A percentile compares a stretch with the other conserved stretches of the same genome.
Conservation (phyloP, 2,888 invertebrate genomes). For the Drosophila borealis region DNA sequence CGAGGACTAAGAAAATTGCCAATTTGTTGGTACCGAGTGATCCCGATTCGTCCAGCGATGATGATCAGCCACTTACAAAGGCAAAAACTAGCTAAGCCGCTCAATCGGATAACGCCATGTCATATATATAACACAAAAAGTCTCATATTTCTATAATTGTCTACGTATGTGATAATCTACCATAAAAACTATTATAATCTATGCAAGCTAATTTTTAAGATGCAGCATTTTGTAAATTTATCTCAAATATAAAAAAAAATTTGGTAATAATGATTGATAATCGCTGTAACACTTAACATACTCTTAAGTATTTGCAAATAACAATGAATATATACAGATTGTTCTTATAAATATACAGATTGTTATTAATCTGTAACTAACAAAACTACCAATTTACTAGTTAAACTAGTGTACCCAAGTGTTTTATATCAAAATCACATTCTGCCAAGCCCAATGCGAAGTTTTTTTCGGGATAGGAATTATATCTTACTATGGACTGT, state of each 20-base stretch:
- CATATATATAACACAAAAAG: neutral
- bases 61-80: constrained; percentile 5
- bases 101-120: neutral
- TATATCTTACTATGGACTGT: neutral
- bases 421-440: constrained; percentile 33
- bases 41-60: constrained; percentile 20
- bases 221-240: neutral
- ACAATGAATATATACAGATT: constrained; percentile 17
- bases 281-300: constrained; percentile 19
- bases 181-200: constrained; percentile 5
- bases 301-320: neutral
- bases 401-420: constrained; percentile 61
- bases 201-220: neutral
- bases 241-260: constrained; percentile 15
- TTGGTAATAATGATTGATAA: constrained; percentile 46
- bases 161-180: constrained; percentile 2
- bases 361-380: neutral
- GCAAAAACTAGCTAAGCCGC: constrained; percentile 16
- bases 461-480: neutral
- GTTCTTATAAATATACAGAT: constrained; percentile 2
- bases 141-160: neutral
- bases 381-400: constrained; percentile 2
- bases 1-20: constrained; percentile 2
- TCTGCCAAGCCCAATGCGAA: neutral
- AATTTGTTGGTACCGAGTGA: neutral